Evolutionary conservation across 2,888 invertebrate species (phyloP).

Genomic region (Clepsis dumicolana): DNA sequence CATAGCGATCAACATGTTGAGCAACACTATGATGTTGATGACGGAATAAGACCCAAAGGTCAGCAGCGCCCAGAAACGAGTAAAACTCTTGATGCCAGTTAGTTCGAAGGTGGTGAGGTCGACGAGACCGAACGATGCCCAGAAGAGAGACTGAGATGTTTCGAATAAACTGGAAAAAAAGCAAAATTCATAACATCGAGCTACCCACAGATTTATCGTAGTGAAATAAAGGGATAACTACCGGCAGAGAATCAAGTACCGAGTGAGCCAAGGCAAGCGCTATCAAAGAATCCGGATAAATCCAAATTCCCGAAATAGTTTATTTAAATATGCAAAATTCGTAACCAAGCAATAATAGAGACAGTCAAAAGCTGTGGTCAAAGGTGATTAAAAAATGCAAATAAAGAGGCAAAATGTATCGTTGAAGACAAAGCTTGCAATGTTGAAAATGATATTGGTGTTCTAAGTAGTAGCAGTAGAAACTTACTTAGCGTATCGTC

Average conservation of each 20-base stretch:
- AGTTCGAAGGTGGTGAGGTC: constrained; percentile 97
- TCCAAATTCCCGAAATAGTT: no score
- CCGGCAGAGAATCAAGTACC: no score
- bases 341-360: no score
- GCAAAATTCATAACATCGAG: no score
- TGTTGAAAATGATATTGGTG: neutral
- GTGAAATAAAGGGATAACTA: no score
- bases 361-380: neutral
- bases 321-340: no score
- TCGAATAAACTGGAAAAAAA: constrained; percentile 95
- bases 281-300: no score
- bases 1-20: constrained; percentile 99
- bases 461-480: neutral
- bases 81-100: constrained; percentile 97
- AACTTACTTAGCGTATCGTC: constrained; percentile 94
- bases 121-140: constrained; percentile 98
- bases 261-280: no score
- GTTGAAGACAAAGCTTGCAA: neutral
- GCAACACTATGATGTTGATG: constrained; percentile 97
- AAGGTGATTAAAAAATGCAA: no score
- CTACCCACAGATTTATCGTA: no score
- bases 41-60: constrained; percentile 99
- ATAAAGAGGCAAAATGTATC: neutral
- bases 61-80: constrained; percentile 97
- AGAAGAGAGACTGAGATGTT: constrained; percentile 98